Percentiles rank a stretch among this genome's conserved stretches.
Evolutionary conservation across 2,797 vertebrate genomes (phyloP).

Genomic region (Nannoperca australis): DNA sequence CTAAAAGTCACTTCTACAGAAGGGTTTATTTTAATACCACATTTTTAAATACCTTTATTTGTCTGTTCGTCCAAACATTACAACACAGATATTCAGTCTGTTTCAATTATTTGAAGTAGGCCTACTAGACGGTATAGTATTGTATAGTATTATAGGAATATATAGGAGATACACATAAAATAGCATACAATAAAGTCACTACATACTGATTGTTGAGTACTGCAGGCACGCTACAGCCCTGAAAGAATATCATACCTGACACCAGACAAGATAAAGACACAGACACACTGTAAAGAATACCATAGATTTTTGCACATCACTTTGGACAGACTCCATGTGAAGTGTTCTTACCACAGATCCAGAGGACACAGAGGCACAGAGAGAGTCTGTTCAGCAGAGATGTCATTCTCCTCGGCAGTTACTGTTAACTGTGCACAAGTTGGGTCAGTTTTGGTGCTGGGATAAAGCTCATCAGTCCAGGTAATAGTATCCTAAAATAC

Average conservation of each 20-base stretch:
- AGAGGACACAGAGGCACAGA: slow-evolving; percentile 61
- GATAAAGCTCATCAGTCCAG: slow-evolving; percentile 55
- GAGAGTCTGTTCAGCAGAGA: slow-evolving; percentile 50
- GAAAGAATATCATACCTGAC: not conserved
- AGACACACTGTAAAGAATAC: not conserved
- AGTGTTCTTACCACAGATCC: slow-evolving; percentile 68
- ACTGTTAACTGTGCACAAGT: slow-evolving; percentile 24
- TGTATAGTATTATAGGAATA: not conserved
- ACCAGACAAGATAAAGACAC: not conserved
- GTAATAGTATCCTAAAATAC: slow-evolving; percentile 37
- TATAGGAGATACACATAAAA: not conserved
- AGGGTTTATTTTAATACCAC: not conserved
- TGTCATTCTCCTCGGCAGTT: slow-evolving; percentile 69
- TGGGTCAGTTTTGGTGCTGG: slow-evolving; percentile 32
- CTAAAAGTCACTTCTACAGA: not conserved
- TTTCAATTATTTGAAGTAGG: not conserved
- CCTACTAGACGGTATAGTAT: not conserved
- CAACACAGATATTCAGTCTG: not conserved
- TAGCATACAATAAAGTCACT: not conserved
- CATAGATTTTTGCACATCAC: not conserved
- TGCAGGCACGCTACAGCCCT: not conserved
- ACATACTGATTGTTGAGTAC: not conserved
- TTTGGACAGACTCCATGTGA: not conserved
- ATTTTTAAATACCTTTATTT: not conserved
- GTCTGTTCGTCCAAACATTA: not conserved